Percentiles rank a stretch among this genome's conserved stretches.
Conservation (phyloP, 2,113 vertebrate genomes). For the Rhipidura dahli region DNA sequence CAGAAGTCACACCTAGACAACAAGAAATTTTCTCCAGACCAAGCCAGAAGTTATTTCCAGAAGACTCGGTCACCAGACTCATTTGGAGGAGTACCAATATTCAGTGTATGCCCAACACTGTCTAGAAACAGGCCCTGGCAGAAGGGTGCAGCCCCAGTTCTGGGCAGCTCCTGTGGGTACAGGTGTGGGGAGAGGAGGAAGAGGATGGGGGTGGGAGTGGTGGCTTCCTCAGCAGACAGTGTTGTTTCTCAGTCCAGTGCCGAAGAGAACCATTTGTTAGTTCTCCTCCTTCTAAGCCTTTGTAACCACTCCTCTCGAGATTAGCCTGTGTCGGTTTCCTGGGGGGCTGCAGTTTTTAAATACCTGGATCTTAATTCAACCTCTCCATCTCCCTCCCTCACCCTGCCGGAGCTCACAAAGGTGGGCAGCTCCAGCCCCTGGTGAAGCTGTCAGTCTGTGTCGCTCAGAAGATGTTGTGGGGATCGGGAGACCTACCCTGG, state of each 20-base stretch:
- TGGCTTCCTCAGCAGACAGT: neutral
- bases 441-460: neutral
- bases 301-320: neutral
- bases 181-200: neutral
- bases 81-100: neutral
- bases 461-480: neutral
- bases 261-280: neutral
- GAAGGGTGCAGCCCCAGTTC: neutral
- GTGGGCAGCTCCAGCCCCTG: neutral
- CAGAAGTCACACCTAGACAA: neutral
- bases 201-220: neutral
- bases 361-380: neutral
- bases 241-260: neutral
- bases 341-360: neutral
- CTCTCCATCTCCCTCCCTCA: neutral
- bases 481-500: neutral
- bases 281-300: neutral
- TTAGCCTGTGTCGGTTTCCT: neutral
- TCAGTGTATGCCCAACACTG: fast-evolving
- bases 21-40: neutral
- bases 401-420: neutral
- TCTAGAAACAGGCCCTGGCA: neutral
- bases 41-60: neutral
- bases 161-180: neutral
- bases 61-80: neutral